Percentiles rank a stretch among this genome's conserved stretches.
These are phyloP conservation scores for Poeciliopsis presidionis DNA, from an alignment of 2,797 vertebrate species.

Conservation along the genomic window DNA sequence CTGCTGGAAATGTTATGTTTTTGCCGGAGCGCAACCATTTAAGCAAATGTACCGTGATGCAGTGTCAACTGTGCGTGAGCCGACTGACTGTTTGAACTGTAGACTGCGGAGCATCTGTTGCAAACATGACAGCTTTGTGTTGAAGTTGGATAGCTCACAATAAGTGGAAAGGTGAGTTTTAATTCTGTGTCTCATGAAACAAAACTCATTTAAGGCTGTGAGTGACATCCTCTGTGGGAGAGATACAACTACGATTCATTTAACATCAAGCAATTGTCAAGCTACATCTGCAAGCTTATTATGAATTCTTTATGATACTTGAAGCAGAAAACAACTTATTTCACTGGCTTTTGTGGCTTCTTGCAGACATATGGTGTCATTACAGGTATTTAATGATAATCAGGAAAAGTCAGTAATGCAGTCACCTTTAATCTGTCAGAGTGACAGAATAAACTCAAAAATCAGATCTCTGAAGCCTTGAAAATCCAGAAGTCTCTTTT, in stretches of 20 bases:
- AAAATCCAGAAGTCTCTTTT: neutral
- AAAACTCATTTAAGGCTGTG: conserved; percentile 35
- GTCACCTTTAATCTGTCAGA: conserved; percentile 10
- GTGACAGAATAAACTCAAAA: conserved; percentile 9
- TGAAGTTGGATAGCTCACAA: conserved; percentile 15
- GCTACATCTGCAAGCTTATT: conserved; percentile 17
- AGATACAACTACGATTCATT: conserved; percentile 2
- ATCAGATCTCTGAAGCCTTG: neutral
- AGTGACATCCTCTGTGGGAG: conserved; percentile 16
- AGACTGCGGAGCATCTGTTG: conserved; percentile 34
- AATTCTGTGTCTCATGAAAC: conserved; percentile 32
- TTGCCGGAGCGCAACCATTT: conserved; percentile 37
- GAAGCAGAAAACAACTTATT: conserved; percentile 20
- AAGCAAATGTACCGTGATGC: conserved; percentile 48
- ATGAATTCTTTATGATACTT: conserved; percentile 13
- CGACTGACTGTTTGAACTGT: conserved; percentile 26
- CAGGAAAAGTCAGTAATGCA: conserved; percentile 3
- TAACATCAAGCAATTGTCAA: conserved; percentile 33
- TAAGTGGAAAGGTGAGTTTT: conserved; percentile 7
- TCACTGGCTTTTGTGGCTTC: neutral
- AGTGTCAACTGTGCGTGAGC: conserved; percentile 38
- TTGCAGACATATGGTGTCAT: neutral
- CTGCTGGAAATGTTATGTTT: conserved; percentile 29
- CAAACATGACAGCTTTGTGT: conserved; percentile 45
- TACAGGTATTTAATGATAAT: conserved; percentile 10